A percentile compares a stretch with the other conserved stretches of the same genome.
These are phyloP conservation scores for Triplophysa tibetana DNA, from an alignment of 2,113 vertebrate genomes.

Conservation along the genomic window DNA sequence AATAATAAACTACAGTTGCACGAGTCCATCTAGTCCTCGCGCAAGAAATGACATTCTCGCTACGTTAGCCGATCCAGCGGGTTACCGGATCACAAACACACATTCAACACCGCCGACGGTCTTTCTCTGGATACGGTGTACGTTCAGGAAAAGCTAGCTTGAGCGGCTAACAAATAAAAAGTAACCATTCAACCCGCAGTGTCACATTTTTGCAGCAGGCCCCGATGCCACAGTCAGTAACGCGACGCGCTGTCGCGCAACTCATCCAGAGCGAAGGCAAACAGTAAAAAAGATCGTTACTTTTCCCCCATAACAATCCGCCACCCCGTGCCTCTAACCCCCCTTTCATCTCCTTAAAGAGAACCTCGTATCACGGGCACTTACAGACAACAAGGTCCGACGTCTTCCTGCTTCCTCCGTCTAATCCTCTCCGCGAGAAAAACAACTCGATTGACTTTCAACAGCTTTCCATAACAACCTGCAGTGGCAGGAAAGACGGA, in stretches of 20 bases:
- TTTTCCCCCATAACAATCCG: conserved; percentile 71
- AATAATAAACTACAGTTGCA: neutral
- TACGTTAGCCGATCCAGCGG: neutral
- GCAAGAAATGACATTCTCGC: conserved; percentile 4
- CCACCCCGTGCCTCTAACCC: conserved; percentile 55
- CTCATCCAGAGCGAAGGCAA: conserved; percentile 60
- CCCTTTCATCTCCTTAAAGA: conserved; percentile 63
- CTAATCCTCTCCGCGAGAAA: conserved; percentile 55
- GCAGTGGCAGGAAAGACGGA: conserved; percentile 66
- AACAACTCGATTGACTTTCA: conserved; percentile 74
- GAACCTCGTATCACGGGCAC: conserved; percentile 70
- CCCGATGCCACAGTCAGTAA: conserved; percentile 72
- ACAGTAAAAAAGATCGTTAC: conserved; percentile 72
- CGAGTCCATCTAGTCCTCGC: conserved; percentile 10
- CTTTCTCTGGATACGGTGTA: conserved; percentile 42
- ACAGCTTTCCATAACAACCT: conserved; percentile 77
- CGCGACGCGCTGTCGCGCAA: conserved; percentile 60
- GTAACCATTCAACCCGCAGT: conserved; percentile 59
- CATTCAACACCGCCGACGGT: conserved; percentile 22
- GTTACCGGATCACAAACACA: conserved; percentile 10
- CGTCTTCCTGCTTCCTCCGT: conserved; percentile 69
- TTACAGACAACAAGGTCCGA: conserved; percentile 76
- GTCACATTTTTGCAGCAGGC: conserved; percentile 69
- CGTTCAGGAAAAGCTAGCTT: conserved; percentile 53
- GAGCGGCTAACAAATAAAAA: conserved; percentile 57